phyloP scores from a whole-genome alignment of 2,888 invertebrate genomes.

The Nemotelus pantherinus region DNA sequence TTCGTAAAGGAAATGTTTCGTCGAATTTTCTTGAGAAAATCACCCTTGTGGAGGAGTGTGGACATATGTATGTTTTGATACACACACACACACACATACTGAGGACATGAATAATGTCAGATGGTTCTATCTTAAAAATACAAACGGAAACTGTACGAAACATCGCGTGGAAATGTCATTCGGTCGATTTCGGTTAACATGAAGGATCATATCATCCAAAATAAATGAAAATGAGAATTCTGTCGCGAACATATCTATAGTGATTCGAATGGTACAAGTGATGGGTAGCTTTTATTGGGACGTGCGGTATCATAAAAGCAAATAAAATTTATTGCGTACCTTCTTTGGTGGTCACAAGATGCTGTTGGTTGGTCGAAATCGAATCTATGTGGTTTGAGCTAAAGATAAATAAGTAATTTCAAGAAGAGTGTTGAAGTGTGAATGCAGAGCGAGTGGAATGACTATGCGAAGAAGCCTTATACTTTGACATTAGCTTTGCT shows the following conservation, averaged over 20 bases:
- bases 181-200: constrained; percentile 5
- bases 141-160: background rate
- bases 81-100: background rate
- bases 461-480: too few species aligned
- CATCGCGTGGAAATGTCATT: constrained; percentile 18
- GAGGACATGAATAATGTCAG: constrained; percentile 30
- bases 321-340: constrained; percentile 39
- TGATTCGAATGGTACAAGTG: background rate
- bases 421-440: constrained; percentile 17
- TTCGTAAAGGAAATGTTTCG: constrained; percentile 22
- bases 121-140: constrained; percentile 5
- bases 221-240: constrained; percentile 34
- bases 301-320: constrained; percentile 27
- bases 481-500: too few species aligned
- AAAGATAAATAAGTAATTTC: constrained; percentile 32
- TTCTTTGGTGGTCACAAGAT: constrained; percentile 22
- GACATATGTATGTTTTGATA: background rate
- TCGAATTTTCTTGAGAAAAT: constrained; percentile 38
- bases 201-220: constrained; percentile 28
- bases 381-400: background rate
- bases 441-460: background rate
- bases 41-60: background rate
- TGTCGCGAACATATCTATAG: background rate
- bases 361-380: background rate
- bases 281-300: constrained; percentile 12